Base-by-base conservation (phyloP, 2,797 vertebrate genomes). In the Phylloscopus collybita region DNA sequence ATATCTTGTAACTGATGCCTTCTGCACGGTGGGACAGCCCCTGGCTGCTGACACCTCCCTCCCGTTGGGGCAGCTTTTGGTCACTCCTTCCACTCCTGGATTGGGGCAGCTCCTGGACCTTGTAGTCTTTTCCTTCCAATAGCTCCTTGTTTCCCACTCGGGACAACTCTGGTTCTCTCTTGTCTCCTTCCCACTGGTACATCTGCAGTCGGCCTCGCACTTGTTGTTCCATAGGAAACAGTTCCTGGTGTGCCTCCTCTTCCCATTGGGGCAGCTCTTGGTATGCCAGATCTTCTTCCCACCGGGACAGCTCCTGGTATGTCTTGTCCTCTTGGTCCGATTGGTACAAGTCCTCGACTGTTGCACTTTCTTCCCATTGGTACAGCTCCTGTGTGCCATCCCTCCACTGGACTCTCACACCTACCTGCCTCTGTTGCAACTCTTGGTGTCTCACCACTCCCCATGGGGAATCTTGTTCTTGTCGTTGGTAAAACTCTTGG, bases 131-230 rank as follows among this genome's bases (percentile, higher is more conserved):
- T 70, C 20, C 26, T 60, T 44, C 16, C 1, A 4, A 11, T 30
- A 36, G 32, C 21, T 51, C 79, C 16, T 70, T 21, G 6, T 36
- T n/a, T 81, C 26, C 47, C 49, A 8, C 40, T 4, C 72, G 59
- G 49, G 22, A 54, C 49, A 32, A 3, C 67, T 82, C 40, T 32
- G 57, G 5, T 19, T 18, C 1, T 38, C n/a, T 51, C 13, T 9
- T 6, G 2, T 45, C 11, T 53, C 26, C 17, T 62, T 71, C 22
- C 57, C 5, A 1, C 5, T 32, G 75, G 75, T 6, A 56, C 4
- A 1, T 18, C 12, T n/a, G 23, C 2, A 4, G 17, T 6, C 38
- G 12, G 27, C 66, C 11, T 22, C 0, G 22, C 49, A 22, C 16
- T 32, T 36, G 18, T 45, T 40, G 21, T 59, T 22, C 22, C 59